Evolutionary conservation across 1,140 invertebrate genomes (phyloP).

Genomic region (Parasteatoda tepidariorum): DNA sequence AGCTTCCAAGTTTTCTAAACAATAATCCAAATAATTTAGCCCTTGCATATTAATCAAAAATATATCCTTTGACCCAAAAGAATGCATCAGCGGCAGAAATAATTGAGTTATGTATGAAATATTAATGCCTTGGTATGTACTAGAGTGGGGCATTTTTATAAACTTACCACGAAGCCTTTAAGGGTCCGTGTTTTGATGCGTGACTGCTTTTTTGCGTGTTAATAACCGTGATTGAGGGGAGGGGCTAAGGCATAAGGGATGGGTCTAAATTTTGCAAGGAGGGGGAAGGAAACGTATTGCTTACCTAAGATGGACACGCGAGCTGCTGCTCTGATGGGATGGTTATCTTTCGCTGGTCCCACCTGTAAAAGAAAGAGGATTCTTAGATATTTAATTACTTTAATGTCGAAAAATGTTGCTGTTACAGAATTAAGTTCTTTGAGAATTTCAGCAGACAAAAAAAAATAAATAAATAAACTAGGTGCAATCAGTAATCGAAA

Average conservation of each 20-base stretch:
- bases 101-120: conserved; percentile 44
- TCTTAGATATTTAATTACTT: conserved; percentile 1
- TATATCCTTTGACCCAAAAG: neutral
- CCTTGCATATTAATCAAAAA: neutral
- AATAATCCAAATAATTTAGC: neutral
- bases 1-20: neutral
- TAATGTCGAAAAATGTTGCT: neutral
- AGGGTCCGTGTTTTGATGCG: neutral
- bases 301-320: conserved; percentile 88
- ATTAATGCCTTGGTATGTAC: conserved; percentile 7
- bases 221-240: conserved; percentile 40
- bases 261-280: neutral
- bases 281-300: conserved; percentile 65
- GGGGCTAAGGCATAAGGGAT: conserved; percentile 17
- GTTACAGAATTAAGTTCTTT: neutral
- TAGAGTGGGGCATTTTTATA: neutral
- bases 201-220: conserved; percentile 35
- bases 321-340: conserved; percentile 85
- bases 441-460: too few relatives aligned
- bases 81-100: neutral
- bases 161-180: neutral
- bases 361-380: conserved; percentile 49
- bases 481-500: too few relatives aligned
- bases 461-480: too few relatives aligned
- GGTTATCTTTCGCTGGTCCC: conserved; percentile 79